Evolutionary conservation across 1,140 invertebrate genomes (phyloP).

Genomic region (Bombus consobrinus): DNA sequence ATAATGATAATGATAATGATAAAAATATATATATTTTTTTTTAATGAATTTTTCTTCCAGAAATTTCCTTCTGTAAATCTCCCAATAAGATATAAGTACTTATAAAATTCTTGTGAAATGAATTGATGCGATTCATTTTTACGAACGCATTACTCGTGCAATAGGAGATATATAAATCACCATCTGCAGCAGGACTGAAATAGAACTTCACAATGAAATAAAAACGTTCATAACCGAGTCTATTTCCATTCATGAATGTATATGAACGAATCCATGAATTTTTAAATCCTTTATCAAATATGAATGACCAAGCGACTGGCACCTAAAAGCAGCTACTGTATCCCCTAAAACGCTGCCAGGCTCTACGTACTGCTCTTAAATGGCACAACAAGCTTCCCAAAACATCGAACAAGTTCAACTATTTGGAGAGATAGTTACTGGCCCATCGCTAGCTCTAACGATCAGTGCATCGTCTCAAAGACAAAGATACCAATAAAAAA

Average conservation of each 20-base stretch:
- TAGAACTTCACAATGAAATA: background rate
- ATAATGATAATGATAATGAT: no score
- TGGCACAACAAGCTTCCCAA: background rate
- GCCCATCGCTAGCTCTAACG: background rate
- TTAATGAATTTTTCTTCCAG: no score
- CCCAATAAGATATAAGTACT: background rate
- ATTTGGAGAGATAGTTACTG: background rate
- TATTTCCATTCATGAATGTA: constrained; percentile 12
- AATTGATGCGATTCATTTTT: no score
- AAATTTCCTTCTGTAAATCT: no score
- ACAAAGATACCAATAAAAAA: background rate
- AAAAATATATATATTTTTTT: no score
- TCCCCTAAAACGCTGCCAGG: background rate
- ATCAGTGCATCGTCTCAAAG: background rate
- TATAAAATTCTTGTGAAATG: background rate
- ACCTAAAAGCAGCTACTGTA: background rate
- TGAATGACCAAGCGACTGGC: background rate
- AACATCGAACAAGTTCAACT: background rate
- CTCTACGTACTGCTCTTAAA: background rate
- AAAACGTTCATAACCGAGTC: background rate
- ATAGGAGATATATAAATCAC: no score
- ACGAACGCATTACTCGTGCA: no score
- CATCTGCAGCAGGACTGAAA: background rate
- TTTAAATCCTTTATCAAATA: background rate
- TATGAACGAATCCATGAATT: constrained; percentile 13